Evolutionary conservation across 1,140 invertebrate species (phyloP).

Genomic region (Caenorhabditis remanei): DNA sequence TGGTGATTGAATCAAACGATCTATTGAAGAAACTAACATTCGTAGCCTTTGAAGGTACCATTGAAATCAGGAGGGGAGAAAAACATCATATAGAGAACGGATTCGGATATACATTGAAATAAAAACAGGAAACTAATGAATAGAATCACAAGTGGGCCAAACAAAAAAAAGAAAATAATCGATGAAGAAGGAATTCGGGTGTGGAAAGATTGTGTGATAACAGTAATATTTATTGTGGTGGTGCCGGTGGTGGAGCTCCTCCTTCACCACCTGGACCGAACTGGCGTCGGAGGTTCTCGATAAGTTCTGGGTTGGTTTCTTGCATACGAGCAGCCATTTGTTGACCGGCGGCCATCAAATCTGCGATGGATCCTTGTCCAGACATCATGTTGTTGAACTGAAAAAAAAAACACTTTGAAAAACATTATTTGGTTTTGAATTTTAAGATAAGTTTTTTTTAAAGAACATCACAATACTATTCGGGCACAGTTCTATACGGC

Average conservation of each 20-base stretch:
- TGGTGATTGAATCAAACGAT: too few species aligned
- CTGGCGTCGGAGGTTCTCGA: constrained; percentile 82
- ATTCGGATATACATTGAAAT: background rate
- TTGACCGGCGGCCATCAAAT: constrained; percentile 79
- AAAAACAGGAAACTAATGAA: background rate
- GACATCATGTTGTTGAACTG: constrained; percentile 54
- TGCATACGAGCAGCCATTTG: constrained; percentile 84
- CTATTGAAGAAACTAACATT: background rate
- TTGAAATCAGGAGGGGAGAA: background rate
- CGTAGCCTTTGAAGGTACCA: background rate
- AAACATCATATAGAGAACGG: background rate
- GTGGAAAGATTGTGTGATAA: background rate
- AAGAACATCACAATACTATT: too few species aligned
- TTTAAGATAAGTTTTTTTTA: background rate
- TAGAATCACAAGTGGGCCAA: constrained; percentile 19
- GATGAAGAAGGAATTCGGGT: background rate
- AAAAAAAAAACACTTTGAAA: background rate
- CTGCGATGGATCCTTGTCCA: background rate
- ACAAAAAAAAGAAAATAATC: background rate
- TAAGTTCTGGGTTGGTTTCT: constrained; percentile 82
- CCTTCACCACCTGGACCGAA: constrained; percentile 56
- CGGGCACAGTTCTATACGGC: too few species aligned
- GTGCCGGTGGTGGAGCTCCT: constrained; percentile 39
- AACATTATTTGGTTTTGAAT: background rate
- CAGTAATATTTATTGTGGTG: constrained; percentile 31